A percentile compares a stretch with the other conserved stretches of the same genome.
Evolutionary conservation across 2,113 vertebrate genomes (phyloP).

Genomic region (Vulpes ferrilata): DNA sequence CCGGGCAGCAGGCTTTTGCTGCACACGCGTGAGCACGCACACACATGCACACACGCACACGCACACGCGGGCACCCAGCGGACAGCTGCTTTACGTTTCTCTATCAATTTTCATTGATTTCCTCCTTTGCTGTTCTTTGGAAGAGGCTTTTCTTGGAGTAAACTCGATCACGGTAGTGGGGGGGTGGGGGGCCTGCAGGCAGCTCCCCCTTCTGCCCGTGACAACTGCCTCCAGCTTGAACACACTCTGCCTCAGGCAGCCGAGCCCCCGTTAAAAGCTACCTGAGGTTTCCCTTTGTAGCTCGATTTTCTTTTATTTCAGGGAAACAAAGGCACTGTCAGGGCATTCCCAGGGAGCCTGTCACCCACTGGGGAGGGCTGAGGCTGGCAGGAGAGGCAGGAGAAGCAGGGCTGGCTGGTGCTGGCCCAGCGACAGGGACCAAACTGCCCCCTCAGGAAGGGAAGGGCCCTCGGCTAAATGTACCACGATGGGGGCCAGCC

Average conservation of each 20-base stretch:
- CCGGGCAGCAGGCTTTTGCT: background rate
- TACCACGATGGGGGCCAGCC: background rate
- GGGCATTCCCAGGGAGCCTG: slow-evolving; percentile 32
- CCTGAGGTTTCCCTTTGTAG: slow-evolving; percentile 79
- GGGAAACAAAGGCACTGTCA: slow-evolving; percentile 79
- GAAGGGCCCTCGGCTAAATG: background rate
- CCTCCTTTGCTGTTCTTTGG: slow-evolving; percentile 22
- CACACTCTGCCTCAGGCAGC: slow-evolving; percentile 79
- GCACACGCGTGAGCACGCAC: background rate
- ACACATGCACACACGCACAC: background rate
- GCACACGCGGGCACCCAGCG: background rate
- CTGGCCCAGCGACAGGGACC: background rate
- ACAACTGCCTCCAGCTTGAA: slow-evolving; percentile 70
- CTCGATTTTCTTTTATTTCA: slow-evolving; percentile 81
- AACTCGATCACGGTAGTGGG: background rate
- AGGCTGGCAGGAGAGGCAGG: background rate
- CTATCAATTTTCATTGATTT: slow-evolving; percentile 81
- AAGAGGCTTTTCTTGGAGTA: slow-evolving; percentile 55
- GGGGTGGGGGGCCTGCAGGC: background rate
- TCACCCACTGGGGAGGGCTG: slow-evolving; percentile 43
- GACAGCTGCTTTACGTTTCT: slow-evolving; percentile 64
- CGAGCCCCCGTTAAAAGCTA: slow-evolving; percentile 75
- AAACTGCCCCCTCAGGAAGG: background rate
- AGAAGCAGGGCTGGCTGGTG: background rate
- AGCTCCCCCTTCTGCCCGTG: slow-evolving; percentile 1